phyloP scores from a whole-genome alignment of 2,888 invertebrate species.

The Didymodactylos carnosus region DNA sequence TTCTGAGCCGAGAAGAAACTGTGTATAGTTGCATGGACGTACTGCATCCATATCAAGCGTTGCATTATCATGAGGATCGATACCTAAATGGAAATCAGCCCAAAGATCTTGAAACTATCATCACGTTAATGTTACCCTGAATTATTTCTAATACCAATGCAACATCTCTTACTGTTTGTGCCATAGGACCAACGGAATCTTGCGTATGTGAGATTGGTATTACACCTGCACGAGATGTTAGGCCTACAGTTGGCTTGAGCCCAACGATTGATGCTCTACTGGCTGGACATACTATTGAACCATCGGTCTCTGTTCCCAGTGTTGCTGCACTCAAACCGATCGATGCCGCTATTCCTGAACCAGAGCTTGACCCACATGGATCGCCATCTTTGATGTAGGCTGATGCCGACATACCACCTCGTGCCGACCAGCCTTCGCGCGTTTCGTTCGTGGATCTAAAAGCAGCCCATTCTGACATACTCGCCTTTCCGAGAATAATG shows the following conservation, averaged over 20 bases:
- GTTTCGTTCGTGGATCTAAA: background rate
- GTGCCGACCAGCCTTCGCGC: background rate
- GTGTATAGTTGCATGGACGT: background rate
- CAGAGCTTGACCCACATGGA: background rate
- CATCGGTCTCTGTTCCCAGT: background rate
- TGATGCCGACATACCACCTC: background rate
- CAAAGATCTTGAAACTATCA: no score
- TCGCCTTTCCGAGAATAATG: background rate
- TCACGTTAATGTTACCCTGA: no score
- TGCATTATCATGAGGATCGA: background rate
- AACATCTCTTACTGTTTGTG: background rate
- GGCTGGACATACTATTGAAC: background rate
- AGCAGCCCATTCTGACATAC: background rate
- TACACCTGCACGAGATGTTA: background rate
- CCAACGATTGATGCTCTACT: background rate
- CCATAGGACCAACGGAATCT: background rate
- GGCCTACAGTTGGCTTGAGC: background rate
- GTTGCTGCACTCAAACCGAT: background rate
- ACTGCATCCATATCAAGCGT: background rate
- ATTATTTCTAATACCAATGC: background rate
- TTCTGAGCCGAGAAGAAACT: background rate
- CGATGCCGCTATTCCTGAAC: background rate
- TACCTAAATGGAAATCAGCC: background rate
- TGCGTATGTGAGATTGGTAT: background rate
- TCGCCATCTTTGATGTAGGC: background rate